Evolutionary conservation across 2,888 invertebrate genomes (phyloP), one percentile per base, ranked within the genome.

Genomic region (Trichogramma dendrolimi): DNA sequence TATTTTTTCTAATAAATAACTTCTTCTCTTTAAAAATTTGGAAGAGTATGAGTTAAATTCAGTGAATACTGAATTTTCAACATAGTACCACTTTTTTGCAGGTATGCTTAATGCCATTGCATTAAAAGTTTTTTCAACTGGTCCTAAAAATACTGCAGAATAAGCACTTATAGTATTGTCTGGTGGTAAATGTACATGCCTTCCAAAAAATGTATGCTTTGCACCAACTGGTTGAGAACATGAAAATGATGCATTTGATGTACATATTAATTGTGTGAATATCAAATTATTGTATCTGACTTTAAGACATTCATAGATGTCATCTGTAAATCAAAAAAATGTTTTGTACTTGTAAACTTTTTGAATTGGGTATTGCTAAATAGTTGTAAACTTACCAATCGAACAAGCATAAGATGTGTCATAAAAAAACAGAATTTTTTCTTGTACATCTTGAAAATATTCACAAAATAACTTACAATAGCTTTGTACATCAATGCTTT

Each of bases 1-100:
- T 66, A 95, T 89, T 77, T 91, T 92, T 81, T 98, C 97, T 40
- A 95, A 85, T 57, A 95, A 82, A 77, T 85, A 96, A 67, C 90
- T 86, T 63, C 96, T 85, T 62, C 91, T 86, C 76, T 89, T 91
- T 58, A 96, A 27, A 27, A 27, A 27, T 27, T 27, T 27, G 1
- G 27, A 27, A 27, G 27, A 27, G 3, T 27, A 27, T 27, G 27
- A 27, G 2, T 27, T 27, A 27, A 27, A 27, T 27, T 27, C 27
- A 27, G 27, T 27, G 27, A 27, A 27, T 27, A 27, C 27, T 27
- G 27, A 27, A 27, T 27, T 27, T 27, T 78, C 72, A 27, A 83
- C 81, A 58, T 83, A 80, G 67, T 83, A 82, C 84, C 89, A 86
- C 62, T 81, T 78, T 53, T 77, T 76, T 6, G 84, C 86, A 82